A percentile compares a stretch with the other conserved stretches of the same genome.
phyloP scores from a whole-genome alignment of 1,140 invertebrate species.

The Papilio helenus region DNA sequence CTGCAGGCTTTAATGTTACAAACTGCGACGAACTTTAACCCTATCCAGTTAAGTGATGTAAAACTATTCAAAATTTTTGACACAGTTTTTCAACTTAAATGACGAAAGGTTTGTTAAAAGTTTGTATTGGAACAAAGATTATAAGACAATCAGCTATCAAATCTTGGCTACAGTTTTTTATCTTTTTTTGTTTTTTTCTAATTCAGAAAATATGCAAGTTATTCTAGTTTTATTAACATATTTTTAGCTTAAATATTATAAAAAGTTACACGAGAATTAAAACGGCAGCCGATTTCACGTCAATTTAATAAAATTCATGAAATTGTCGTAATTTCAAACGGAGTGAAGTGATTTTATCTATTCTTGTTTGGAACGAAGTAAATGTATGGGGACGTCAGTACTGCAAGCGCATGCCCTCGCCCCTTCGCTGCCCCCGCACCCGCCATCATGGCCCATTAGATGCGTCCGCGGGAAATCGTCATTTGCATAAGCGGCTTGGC shows the following conservation, averaged over 20 bases:
- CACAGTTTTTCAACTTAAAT: slow-evolving; percentile 5
- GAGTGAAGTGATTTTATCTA: not conserved
- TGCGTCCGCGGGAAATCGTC: slow-evolving; percentile 77
- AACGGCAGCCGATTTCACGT: not conserved
- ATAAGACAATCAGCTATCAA: no score
- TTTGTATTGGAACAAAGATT: no score
- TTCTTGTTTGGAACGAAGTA: slow-evolving; percentile 20
- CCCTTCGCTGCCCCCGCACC: slow-evolving; percentile 48
- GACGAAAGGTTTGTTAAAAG: not conserved
- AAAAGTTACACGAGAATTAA: not conserved
- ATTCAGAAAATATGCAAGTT: no score
- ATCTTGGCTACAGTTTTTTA: no score
- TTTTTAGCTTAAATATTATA: not conserved
- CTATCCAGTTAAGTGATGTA: slow-evolving; percentile 1
- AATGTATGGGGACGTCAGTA: slow-evolving; percentile 40
- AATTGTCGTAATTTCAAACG: not conserved
- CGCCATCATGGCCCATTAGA: slow-evolving; percentile 74
- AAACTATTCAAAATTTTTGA: not conserved
- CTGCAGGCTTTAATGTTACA: slow-evolving; percentile 14
- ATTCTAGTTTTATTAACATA: no score
- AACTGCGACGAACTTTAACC: not conserved
- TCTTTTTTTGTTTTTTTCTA: no score
- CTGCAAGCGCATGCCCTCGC: slow-evolving; percentile 68
- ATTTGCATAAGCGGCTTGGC: slow-evolving; percentile 82
- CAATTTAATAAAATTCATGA: not conserved